Conservation (phyloP, 2,888 invertebrate species). For the Rotaria macrura region DNA sequence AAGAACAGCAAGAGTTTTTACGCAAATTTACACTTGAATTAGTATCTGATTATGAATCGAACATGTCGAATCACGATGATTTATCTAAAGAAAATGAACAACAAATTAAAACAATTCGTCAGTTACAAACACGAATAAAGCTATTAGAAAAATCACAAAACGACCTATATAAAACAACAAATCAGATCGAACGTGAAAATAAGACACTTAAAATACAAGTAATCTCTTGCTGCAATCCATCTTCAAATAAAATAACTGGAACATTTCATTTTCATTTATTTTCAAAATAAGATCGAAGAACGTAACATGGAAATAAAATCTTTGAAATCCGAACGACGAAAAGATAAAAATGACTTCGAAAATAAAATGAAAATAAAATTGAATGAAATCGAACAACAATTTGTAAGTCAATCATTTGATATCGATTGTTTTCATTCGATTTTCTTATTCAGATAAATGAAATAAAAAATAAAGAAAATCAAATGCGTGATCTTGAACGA, state of each 20-base stretch:
- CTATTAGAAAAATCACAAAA: constrained; percentile 1
- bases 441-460: background rate
- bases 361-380: constrained; percentile 16
- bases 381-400: background rate
- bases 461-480: background rate
- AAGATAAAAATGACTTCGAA: constrained; percentile 16
- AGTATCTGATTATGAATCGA: background rate
- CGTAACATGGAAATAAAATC: background rate
- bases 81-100: background rate
- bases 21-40: background rate
- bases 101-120: background rate
- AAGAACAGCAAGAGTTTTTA: constrained; percentile 10
- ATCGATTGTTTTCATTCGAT: too few species aligned
- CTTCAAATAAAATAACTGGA: background rate
- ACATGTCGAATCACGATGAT: background rate
- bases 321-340: background rate
- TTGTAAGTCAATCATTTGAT: background rate
- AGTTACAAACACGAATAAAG: constrained; percentile 3
- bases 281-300: background rate
- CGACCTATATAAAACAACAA: background rate
- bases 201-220: background rate
- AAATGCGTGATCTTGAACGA: constrained; percentile 10
- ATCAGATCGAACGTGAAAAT: background rate
- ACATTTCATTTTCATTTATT: background rate
- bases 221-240: background rate